Base-by-base conservation (phyloP, 2,797 vertebrate species). In the Gadopsis marmoratus region DNA sequence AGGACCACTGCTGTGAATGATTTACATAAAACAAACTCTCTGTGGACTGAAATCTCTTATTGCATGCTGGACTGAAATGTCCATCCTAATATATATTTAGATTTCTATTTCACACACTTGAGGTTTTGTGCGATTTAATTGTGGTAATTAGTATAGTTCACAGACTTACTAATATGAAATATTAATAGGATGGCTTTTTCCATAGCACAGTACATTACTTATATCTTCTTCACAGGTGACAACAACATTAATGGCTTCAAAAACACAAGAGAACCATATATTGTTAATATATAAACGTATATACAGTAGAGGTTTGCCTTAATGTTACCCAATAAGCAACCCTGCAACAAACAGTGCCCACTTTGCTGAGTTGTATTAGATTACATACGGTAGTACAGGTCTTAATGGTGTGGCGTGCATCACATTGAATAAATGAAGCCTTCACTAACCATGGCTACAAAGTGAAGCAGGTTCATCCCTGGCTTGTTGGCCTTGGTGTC, bases 401-500 rank as follows among this genome's bases (percentile, higher is more conserved):
- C 54, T 51, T 26, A n/a, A 23, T 35, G 41, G 21, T 17, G 63
- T 8, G 19, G 41, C 33, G 19, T 45, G 33, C 31, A 35, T 76
- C 19, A 3, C 9, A 7, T 11, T 72, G 26, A 45, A 45, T 14
- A 21, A 29, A 21, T 43, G 55, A 39, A 41, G 47, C 2, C 56
- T 78, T 91, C 77, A 93, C 95, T 78, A 85, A 98, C 98, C 97
- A 98, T 96, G 72, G 97, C 98, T 14, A 99, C 98, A 91, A 99
- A 99, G 92, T 99, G 98, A 82, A 99, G 95, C 86, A 99, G 95
- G 87, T 97, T 99, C 98, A 99, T 99, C 67, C 97, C 98, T 0
- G 98, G 98, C 82, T 98, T 99, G 95, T 99, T 99, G 87, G 98
- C 97, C 92, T 98, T 99, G 16, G 98, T 99, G 92, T 99, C 98